These are phyloP conservation scores for Nothocercus nigrocapillus DNA, from an alignment of 2,113 vertebrate genomes.

Conservation along the genomic window DNA sequence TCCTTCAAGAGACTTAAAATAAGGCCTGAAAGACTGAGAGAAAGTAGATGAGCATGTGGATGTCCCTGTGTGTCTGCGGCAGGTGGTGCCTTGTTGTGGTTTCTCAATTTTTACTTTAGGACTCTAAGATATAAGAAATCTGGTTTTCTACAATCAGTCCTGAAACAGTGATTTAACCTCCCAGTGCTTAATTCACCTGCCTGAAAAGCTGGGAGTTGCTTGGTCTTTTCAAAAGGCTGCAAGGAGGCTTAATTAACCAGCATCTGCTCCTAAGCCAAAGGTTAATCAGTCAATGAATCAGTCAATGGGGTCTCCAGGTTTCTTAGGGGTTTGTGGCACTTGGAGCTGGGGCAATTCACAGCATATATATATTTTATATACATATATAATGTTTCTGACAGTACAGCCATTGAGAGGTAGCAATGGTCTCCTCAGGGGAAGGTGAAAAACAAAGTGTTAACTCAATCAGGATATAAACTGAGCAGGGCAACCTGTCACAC, in stretches of 20 bases:
- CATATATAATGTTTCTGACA: not conserved
- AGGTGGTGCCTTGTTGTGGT: not conserved
- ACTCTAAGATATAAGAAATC: not conserved
- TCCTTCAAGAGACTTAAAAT: not conserved
- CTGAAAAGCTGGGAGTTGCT: not conserved
- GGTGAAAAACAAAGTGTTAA: not conserved
- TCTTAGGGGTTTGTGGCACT: not conserved
- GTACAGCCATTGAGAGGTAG: rapidly evolving
- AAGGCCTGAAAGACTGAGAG: not conserved
- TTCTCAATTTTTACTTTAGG: not conserved
- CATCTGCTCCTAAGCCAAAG: not conserved
- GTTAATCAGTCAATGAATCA: not conserved
- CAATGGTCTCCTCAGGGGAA: not conserved
- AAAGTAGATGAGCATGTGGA: not conserved
- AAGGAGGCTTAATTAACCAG: not conserved
- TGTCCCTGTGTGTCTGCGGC: not conserved
- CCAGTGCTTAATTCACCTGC: not conserved
- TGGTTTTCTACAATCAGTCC: not conserved
- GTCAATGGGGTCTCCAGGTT: not conserved
- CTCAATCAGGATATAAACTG: not conserved
- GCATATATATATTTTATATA: no score
- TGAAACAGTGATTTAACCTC: not conserved
- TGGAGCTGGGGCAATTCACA: not conserved
- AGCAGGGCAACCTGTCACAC: not conserved
- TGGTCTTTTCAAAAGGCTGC: not conserved